These are phyloP conservation scores for Suillia variegata DNA, from an alignment of 2,888 invertebrate species.

Conservation along the genomic window DNA sequence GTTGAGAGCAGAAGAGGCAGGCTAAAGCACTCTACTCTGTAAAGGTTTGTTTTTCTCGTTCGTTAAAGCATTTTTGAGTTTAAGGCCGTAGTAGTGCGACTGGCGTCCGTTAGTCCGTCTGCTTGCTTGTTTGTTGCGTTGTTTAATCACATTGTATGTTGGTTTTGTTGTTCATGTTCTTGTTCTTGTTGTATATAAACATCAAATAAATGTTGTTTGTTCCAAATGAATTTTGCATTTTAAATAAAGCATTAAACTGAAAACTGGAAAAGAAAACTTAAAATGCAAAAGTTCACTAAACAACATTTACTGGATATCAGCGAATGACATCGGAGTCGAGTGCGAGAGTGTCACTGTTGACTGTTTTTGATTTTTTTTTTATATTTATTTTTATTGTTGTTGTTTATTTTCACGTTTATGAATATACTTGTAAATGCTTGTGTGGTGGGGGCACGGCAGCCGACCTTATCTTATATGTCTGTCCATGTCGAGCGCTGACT, in stretches of 20 bases:
- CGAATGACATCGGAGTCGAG: background rate
- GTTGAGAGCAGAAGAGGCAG: background rate
- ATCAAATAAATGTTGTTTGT: background rate
- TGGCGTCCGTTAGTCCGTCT: background rate
- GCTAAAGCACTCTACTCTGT: constrained; percentile 21
- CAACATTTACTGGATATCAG: no score
- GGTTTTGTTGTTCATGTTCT: background rate
- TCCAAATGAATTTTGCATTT: background rate
- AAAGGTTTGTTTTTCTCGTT: constrained; percentile 24
- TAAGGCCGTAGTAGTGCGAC: constrained; percentile 19
- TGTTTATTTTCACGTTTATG: background rate
- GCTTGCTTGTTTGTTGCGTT: background rate
- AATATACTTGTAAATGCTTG: background rate
- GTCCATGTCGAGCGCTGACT: background rate
- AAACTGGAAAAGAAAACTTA: background rate
- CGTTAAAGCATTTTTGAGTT: constrained; percentile 16
- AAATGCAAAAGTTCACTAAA: background rate
- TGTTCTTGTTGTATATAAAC: background rate
- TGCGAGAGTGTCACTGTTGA: background rate
- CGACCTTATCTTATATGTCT: background rate
- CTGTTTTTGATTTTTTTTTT: background rate
- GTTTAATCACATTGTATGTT: background rate
- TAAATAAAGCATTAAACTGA: background rate
- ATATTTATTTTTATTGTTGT: background rate
- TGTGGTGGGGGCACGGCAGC: background rate